Percentiles rank a stretch among this genome's conserved stretches.
Evolutionary conservation across 2,113 vertebrate species (phyloP).

Genomic region (Proterorhinus semilunaris): DNA sequence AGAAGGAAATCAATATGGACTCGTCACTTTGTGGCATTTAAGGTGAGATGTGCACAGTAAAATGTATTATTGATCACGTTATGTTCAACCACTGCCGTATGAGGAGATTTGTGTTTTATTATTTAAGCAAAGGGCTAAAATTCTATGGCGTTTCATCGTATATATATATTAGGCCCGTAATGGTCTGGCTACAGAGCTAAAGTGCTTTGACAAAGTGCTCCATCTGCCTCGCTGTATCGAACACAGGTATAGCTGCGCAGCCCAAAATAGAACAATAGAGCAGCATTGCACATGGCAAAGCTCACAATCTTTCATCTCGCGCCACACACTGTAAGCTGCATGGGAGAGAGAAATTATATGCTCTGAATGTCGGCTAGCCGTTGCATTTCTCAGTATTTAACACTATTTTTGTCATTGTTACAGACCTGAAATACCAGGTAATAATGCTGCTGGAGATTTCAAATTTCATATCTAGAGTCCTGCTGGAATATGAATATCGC

Average conservation of each 20-base stretch:
- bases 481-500: too few species aligned
- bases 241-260: constrained; percentile 34
- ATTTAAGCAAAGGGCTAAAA: constrained; percentile 33
- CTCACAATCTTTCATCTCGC: constrained; percentile 3
- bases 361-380: not conserved
- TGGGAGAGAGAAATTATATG: constrained; percentile 4
- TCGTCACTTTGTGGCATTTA: constrained; percentile 5
- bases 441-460: not conserved
- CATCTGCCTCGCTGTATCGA: constrained; percentile 44
- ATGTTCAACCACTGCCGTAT: not conserved
- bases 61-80: not conserved
- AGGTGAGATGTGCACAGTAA: not conserved
- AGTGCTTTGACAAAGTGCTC: constrained; percentile 60
- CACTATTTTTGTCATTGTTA: not conserved
- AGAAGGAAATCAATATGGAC: constrained; percentile 16
- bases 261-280: constrained; percentile 49
- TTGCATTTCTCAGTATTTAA: not conserved
- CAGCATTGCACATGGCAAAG: constrained; percentile 14
- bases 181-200: constrained; percentile 41
- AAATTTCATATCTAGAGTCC: too few species aligned
- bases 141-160: constrained; percentile 1
- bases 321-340: not conserved
- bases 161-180: constrained; percentile 3
- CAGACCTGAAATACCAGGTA: not conserved
- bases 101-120: constrained; percentile 24